Evolutionary conservation across 2,113 vertebrate species (phyloP), one percentile per base, ranked within the genome.

Genomic region (Lepus americanus): DNA sequence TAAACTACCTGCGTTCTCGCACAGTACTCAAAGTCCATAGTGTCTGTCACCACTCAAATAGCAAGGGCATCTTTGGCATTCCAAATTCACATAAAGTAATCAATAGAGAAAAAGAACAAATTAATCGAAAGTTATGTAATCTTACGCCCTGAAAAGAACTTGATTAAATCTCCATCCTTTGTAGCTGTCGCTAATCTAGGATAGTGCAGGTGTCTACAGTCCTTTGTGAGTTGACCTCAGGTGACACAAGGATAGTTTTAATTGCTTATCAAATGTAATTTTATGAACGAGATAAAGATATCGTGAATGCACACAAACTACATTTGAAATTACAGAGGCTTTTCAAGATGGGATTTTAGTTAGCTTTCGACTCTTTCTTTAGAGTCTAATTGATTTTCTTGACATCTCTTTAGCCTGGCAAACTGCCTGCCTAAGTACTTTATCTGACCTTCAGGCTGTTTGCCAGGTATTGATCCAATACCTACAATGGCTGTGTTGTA

Each of bases 381-480:
- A 98, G 97, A 97, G 98, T 97, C 98, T 98, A 98, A 99, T 99
- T 99, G 98, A 99, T 99, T 99, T 99, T 98, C 98, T 98, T 99
- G 98, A 98, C 98, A 99, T 98, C 98, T 98, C 98, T 98, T 99
- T 98, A 98, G 98, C 98, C 98, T 99, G 98, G 98, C 98, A 98
- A 96, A 90, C 97, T 98, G 98, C 98, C 98, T 98, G 98, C 98
- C 98, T 99, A 98, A 99, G 98, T 99, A 99, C 98, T 99, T 99
- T 98, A 98, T 98, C 98, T 98, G 98, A 99, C 98, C 98, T 98
- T 98, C 98, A 85, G 98, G 98, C 98, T 97, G 87, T 72, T 63
- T 97, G 98, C 98, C 98, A 99, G 96, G 66, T 98, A 99, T 99
- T 9, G 98, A 98, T 98, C 97, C 97, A 69, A 80, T 74, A 98